Conservation (phyloP, 2,888 invertebrate genomes). For the Cataglyphis cursor region DNA sequence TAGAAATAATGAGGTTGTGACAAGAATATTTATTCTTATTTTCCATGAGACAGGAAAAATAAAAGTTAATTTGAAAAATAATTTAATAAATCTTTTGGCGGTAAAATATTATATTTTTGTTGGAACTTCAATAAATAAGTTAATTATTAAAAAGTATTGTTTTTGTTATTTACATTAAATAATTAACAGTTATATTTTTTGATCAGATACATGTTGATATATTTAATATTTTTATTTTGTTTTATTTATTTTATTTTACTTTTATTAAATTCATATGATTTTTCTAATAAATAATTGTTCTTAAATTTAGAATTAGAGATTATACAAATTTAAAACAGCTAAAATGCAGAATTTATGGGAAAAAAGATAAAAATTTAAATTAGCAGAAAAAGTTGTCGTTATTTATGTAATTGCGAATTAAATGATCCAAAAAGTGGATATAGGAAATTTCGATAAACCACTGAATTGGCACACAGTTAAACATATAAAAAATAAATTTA, state of each 20-base stretch:
- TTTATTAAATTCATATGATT: not conserved
- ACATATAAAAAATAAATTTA: conserved; percentile 10
- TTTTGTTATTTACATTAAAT: not conserved
- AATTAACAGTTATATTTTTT: not conserved
- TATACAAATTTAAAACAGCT: not conserved
- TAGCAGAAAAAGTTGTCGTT: conserved; percentile 55
- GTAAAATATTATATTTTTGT: not conserved
- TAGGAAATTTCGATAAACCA: conserved; percentile 53
- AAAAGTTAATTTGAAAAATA: not conserved
- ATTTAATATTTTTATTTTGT: not conserved
- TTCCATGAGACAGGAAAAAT: not conserved
- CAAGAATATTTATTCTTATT: not conserved
- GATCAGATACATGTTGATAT: not conserved
- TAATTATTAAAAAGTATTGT: not conserved
- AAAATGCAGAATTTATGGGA: not conserved
- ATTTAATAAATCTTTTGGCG: not conserved
- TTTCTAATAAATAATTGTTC: not conserved
- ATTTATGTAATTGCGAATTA: conserved; percentile 63
- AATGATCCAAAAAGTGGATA: conserved; percentile 60
- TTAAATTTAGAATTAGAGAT: not conserved
- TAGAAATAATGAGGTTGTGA: not conserved
- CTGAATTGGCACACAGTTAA: not conserved
- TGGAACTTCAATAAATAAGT: not conserved
- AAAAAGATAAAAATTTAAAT: conserved; percentile 57
- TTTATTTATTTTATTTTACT: not conserved